Percentiles rank a stretch among this genome's conserved stretches.
Conservation (phyloP, 2,113 vertebrate genomes). For the Protomyctophum bolini region DNA sequence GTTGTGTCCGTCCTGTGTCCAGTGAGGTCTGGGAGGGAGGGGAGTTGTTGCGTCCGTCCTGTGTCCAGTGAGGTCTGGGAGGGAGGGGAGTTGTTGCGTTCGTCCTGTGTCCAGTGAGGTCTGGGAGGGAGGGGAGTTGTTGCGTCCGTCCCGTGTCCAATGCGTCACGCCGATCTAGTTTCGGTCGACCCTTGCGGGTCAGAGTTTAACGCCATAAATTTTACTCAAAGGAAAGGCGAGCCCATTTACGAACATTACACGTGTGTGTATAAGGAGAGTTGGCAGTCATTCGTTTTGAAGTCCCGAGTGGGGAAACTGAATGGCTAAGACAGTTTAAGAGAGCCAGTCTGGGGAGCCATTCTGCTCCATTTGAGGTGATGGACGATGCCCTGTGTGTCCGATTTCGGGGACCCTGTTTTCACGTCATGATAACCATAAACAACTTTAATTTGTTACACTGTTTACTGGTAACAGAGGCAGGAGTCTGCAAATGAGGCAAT, state of each 20-base stretch:
- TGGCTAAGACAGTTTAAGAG: constrained; percentile 47
- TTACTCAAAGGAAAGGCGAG: constrained; percentile 29
- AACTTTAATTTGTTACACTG: constrained; percentile 18
- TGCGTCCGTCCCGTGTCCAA: not conserved
- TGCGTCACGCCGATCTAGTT: constrained; percentile 11
- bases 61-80: too few relatives aligned
- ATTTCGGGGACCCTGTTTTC: constrained; percentile 2
- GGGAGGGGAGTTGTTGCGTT: too few relatives aligned
- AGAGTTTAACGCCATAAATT: constrained; percentile 37
- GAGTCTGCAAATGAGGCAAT: constrained; percentile 12
- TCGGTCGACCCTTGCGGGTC: constrained; percentile 12
- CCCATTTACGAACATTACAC: constrained; percentile 22
- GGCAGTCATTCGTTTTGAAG: constrained; percentile 31
- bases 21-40: too few relatives aligned
- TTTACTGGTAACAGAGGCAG: constrained; percentile 28
- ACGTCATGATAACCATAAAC: constrained; percentile 38
- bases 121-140: constrained; percentile 10
- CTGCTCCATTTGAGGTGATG: constrained; percentile 28
- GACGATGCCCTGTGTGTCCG: not conserved
- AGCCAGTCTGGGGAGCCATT: constrained; percentile 18
- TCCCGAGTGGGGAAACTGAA: constrained; percentile 17
- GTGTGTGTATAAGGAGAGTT: constrained; percentile 15
- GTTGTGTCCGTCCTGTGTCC: too few relatives aligned
- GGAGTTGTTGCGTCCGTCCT: too few relatives aligned
- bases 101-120: too few relatives aligned